These are phyloP conservation scores for Sycophila sp. DNA, from an alignment of 1,140 invertebrate genomes.

Conservation along the genomic window DNA sequence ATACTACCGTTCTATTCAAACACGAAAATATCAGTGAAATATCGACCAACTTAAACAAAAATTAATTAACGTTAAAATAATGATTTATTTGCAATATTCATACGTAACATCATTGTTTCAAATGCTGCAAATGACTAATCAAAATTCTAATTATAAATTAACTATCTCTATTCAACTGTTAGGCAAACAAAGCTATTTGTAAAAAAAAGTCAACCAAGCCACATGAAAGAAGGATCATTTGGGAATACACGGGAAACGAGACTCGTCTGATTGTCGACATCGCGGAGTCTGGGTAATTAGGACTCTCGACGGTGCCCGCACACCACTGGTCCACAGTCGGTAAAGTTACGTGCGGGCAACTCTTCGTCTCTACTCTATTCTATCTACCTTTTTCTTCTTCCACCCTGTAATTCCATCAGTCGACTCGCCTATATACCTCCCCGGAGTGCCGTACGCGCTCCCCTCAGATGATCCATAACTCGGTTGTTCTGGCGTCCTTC, in stretches of 20 bases:
- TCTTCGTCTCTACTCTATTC: background rate
- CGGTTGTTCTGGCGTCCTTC: no score
- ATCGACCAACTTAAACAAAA: no score
- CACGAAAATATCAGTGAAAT: no score
- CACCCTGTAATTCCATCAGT: background rate
- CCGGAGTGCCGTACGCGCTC: background rate
- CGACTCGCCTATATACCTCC: background rate
- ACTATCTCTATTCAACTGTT: no score
- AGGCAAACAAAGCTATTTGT: no score
- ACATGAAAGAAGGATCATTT: background rate
- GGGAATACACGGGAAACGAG: background rate
- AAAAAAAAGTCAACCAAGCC: background rate
- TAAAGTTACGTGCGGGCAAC: conserved; percentile 8
- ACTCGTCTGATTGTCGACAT: background rate
- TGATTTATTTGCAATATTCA: no score
- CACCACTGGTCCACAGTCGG: background rate
- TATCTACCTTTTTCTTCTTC: background rate
- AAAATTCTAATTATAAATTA: no score
- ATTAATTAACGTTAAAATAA: no score
- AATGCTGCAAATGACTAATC: no score
- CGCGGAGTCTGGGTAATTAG: background rate
- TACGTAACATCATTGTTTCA: no score
- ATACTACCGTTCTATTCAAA: no score
- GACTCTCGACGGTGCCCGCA: background rate
- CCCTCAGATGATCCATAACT: no score